Evolutionary conservation across 2,797 vertebrate genomes (phyloP).

Genomic region (Gorsachius magnificus): DNA sequence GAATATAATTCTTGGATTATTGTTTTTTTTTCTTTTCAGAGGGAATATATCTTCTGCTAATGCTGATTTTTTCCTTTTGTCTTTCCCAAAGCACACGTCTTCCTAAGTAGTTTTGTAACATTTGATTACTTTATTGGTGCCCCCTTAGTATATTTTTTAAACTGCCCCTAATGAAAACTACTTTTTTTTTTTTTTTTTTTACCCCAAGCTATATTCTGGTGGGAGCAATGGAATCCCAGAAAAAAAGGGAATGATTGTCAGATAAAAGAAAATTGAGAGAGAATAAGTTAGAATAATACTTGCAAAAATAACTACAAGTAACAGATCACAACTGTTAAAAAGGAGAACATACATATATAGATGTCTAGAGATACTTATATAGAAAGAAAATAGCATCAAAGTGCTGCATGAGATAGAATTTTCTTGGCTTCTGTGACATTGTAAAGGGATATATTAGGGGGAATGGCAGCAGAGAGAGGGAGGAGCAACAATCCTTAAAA

Average conservation of each 20-base stretch:
- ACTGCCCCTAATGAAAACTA: background rate
- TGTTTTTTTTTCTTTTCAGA: background rate
- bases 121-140: background rate
- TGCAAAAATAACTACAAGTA: background rate
- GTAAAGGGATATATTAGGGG: background rate
- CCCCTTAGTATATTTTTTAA: background rate
- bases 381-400: background rate
- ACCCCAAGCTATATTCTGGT: background rate
- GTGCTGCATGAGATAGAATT: background rate
- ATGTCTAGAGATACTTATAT: background rate
- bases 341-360: background rate
- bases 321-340: background rate
- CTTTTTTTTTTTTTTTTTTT: background rate
- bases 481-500: background rate
- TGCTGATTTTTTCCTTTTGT: background rate
- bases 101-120: background rate
- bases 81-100: background rate
- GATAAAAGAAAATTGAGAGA: background rate
- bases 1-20: background rate
- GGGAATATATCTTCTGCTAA: background rate
- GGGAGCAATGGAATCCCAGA: background rate
- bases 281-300: background rate
- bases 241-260: background rate
- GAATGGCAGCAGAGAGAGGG: background rate
- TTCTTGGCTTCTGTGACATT: background rate